phyloP scores from a whole-genome alignment of 2,888 invertebrate species.

The Drosophila barbarae region DNA sequence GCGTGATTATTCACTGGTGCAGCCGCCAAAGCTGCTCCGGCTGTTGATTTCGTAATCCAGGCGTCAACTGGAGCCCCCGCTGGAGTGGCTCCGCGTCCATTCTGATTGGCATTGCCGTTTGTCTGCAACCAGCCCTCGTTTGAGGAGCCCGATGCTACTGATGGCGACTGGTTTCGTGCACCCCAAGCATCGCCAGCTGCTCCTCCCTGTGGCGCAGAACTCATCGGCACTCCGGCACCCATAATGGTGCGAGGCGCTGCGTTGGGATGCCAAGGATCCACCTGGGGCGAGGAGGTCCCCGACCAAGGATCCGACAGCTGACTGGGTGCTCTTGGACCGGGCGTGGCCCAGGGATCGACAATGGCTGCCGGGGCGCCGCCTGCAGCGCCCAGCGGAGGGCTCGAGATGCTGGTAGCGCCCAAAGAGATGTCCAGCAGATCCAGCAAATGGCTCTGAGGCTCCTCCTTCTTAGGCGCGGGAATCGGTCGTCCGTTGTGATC shows the following conservation, averaged over 20 bases:
- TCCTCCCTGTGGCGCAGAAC: slow-evolving; percentile 42
- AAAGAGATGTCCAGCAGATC: slow-evolving; percentile 91
- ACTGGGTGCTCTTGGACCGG: slow-evolving; percentile 80
- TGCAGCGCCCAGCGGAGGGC: slow-evolving; percentile 79
- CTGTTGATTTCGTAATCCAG: slow-evolving; percentile 74
- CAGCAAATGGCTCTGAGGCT: slow-evolving; percentile 86
- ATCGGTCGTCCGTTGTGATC: slow-evolving; percentile 57
- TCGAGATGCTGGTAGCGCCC: slow-evolving; percentile 82
- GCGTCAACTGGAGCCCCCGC: slow-evolving; percentile 63
- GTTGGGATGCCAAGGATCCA: slow-evolving; percentile 78
- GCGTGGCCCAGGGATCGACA: slow-evolving; percentile 89
- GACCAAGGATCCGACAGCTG: slow-evolving; percentile 79
- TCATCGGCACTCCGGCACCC: slow-evolving; percentile 67
- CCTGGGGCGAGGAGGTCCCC: slow-evolving; percentile 77
- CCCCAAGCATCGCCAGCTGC: slow-evolving; percentile 73
- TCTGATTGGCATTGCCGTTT: slow-evolving; percentile 68
- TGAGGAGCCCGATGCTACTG: slow-evolving; percentile 79
- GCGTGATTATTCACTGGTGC: slow-evolving; percentile 50
- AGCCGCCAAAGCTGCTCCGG: slow-evolving; percentile 46
- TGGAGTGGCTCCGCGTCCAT: slow-evolving; percentile 54
- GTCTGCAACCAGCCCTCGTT: slow-evolving; percentile 79
- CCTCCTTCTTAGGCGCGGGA: slow-evolving; percentile 62
- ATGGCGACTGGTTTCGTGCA: slow-evolving; percentile 78
- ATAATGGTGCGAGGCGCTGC: slow-evolving; percentile 68
- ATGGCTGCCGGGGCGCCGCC: slow-evolving; percentile 65